A percentile compares a stretch with the other conserved stretches of the same genome.
Evolutionary conservation across 2,113 vertebrate species (phyloP).

Genomic region (Odocoileus hemionus): DNA sequence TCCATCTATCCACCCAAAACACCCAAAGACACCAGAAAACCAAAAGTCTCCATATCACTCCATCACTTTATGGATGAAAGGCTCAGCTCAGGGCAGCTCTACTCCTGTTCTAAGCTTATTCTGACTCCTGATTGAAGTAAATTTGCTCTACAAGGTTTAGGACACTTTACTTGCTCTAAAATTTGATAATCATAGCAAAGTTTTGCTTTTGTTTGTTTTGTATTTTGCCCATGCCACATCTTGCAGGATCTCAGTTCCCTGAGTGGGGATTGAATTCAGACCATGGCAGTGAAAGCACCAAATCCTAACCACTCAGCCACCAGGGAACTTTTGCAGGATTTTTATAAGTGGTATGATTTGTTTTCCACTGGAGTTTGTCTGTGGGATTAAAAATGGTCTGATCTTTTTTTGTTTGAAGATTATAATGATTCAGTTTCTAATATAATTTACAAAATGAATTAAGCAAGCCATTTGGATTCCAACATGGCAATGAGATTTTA

Average conservation of each 20-base stretch:
- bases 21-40: background rate
- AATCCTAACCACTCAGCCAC: background rate
- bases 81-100: background rate
- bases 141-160: background rate
- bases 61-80: background rate
- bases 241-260: background rate
- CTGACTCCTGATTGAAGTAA: background rate
- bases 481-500: background rate
- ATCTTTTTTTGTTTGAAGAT: background rate
- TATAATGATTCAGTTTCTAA: background rate
- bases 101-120: background rate
- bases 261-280: fast-evolving
- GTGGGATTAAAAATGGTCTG: background rate
- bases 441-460: background rate
- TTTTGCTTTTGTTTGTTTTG: background rate
- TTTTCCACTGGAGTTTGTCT: background rate
- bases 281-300: background rate
- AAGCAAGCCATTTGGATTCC: background rate
- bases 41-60: too few relatives aligned
- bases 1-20: background rate
- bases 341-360: background rate
- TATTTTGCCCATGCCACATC: background rate
- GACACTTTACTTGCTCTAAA: background rate
- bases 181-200: background rate
- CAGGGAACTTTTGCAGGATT: background rate